Evolutionary conservation across 2,888 invertebrate genomes (phyloP).

Genomic region (Corbicula japonica): DNA sequence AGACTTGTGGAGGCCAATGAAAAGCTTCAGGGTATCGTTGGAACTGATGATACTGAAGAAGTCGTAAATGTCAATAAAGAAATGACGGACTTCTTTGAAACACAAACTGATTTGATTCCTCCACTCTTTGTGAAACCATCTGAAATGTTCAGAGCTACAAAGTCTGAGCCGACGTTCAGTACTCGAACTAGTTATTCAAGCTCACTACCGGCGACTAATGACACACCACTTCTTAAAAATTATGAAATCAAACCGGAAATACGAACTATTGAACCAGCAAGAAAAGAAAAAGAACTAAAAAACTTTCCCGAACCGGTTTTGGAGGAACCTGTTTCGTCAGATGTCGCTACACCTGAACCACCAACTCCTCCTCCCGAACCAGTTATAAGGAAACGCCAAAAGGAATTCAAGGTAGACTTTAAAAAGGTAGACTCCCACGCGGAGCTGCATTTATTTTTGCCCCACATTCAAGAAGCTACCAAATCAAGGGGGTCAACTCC

Average conservation of each 20-base stretch:
- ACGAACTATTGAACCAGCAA: constrained; percentile 15
- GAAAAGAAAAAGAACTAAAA: constrained; percentile 23
- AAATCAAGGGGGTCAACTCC: constrained; percentile 59
- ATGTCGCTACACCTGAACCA: constrained; percentile 8
- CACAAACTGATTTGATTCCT: constrained; percentile 38
- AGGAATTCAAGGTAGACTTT: constrained; percentile 70
- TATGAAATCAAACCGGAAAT: constrained; percentile 36
- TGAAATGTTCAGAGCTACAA: constrained; percentile 1
- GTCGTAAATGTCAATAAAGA: not conserved
- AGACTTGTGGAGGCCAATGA: constrained; percentile 74
- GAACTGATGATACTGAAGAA: constrained; percentile 28
- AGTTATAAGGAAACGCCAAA: no score
- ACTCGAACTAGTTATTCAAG: constrained; percentile 33
- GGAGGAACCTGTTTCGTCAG: constrained; percentile 10
- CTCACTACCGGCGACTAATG: constrained; percentile 39
- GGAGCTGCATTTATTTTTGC: constrained; percentile 72
- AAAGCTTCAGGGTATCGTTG: constrained; percentile 65
- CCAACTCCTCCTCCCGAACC: not conserved
- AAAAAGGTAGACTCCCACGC: constrained; percentile 69
- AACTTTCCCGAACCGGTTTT: constrained; percentile 4
- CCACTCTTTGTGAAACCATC: constrained; percentile 10
- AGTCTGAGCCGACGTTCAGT: constrained; percentile 46
- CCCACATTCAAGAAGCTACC: constrained; percentile 64
- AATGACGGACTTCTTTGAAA: constrained; percentile 39
- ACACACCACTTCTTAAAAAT: not conserved